Base-by-base conservation (phyloP, 2,113 vertebrate species). In the Oenanthe oenanthe region DNA sequence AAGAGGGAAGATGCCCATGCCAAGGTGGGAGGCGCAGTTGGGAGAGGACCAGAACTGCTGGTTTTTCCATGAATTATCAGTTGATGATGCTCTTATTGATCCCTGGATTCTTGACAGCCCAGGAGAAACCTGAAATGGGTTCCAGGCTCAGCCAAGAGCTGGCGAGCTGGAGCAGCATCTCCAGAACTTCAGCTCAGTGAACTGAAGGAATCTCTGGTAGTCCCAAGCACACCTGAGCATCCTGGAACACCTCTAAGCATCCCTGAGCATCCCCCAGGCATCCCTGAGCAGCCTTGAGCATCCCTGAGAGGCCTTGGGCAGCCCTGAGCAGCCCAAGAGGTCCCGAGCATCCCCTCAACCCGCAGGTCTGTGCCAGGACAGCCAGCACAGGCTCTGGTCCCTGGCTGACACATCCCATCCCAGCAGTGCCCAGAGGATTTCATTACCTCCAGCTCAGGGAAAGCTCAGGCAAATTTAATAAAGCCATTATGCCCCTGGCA, bases 401-500 rank as follows among this genome's bases (percentile, higher is more conserved):
- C 38, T 6, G 5, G 6, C 32, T 3, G 2, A 19, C 67, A 62
- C 12, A 5, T 75, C 48, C 53, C 4, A 1, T 6, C 66, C 71
- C 13, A 5, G 78, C 73, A 31, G 54, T 0, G 4, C n/a, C 1
- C 3, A 26, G 14, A 83, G 42, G 80, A 68, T 95, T 92, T 88
- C 47, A 51, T 95, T 92, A 65, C 10, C 43, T 68, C 29, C 68
- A 51, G 75, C 63, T 48, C 3, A 0, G 50, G 47, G 24, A 82
- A 72, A 82, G 58, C 80, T 65, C 62, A 58, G 58, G 93, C 72
- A 92, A 76, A 93, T 97, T 94, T 95, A 93, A 96, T 94, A 77
- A 93, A 93, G 51, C 45, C 58, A 54, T 85, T 79, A 66, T 14
- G 78, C 60, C 81, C 51, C 43, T 1, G 22, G 93, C 78, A 85